A percentile compares a stretch with the other conserved stretches of the same genome.
These are phyloP conservation scores for Cryptoblepharus egeriae DNA, from an alignment of 2,797 vertebrate genomes.

Conservation along the genomic window DNA sequence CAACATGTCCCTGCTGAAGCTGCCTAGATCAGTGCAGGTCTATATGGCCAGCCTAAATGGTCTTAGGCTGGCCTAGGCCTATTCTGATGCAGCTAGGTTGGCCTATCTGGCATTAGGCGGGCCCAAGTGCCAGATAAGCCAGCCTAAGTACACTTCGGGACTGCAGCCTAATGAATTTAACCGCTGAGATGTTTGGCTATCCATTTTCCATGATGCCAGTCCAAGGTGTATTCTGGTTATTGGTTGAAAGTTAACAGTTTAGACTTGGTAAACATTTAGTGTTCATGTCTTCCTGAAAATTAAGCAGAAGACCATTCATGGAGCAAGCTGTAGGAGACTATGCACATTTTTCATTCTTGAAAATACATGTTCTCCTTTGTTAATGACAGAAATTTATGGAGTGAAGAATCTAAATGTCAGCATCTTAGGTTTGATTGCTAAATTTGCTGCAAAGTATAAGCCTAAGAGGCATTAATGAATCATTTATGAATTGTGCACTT, in stretches of 20 bases:
- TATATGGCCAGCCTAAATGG: too few species aligned
- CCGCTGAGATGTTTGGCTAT: background rate
- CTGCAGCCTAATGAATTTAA: too few species aligned
- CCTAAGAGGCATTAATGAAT: conserved; percentile 42
- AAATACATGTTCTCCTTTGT: conserved; percentile 36
- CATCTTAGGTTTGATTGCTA: conserved; percentile 12
- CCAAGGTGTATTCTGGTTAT: background rate
- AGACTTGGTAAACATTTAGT: background rate
- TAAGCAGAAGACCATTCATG: conserved; percentile 14
- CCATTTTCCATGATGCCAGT: background rate
- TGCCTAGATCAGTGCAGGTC: too few species aligned
- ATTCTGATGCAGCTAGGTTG: too few species aligned
- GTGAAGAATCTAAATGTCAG: conserved; percentile 27
- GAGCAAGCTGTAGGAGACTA: background rate
- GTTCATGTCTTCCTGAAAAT: background rate
- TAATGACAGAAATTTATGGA: conserved; percentile 42
- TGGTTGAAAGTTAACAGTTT: conserved; percentile 1
- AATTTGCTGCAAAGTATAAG: conserved; percentile 20
- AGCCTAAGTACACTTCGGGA: too few species aligned
- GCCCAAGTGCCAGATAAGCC: too few species aligned
- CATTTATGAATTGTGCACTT: conserved; percentile 30
- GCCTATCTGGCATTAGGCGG: too few species aligned
- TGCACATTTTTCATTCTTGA: conserved; percentile 32
- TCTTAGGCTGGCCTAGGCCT: too few species aligned
- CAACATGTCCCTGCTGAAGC: too few species aligned